Evolutionary conservation across 2,888 invertebrate genomes (phyloP).

Genomic region (Stenodera caucasica): DNA sequence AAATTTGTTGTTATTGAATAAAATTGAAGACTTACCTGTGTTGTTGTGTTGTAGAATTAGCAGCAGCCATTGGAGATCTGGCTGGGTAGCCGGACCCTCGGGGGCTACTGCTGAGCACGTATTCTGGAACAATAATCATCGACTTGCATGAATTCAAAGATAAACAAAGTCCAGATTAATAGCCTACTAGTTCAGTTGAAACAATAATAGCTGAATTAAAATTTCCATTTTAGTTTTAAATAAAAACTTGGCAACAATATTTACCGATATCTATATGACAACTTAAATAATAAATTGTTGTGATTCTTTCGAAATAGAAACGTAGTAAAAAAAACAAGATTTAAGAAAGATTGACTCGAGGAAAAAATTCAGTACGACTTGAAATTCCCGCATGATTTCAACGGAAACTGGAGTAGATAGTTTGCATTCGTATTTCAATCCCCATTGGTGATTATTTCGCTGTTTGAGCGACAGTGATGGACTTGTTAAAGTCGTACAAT

Average conservation of each 20-base stretch:
- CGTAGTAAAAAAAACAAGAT: not conserved
- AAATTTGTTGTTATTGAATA: too few species aligned
- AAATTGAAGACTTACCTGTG: slow-evolving; percentile 60
- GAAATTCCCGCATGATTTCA: slow-evolving; percentile 39
- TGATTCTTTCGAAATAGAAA: too few species aligned
- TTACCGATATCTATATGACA: not conserved
- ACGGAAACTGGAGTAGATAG: slow-evolving; percentile 36
- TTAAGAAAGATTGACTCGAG: not conserved
- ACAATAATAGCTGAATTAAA: not conserved
- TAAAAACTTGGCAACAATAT: too few species aligned
- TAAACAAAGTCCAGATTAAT: slow-evolving; percentile 25
- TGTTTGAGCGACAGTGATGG: slow-evolving; percentile 45
- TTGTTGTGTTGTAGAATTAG: slow-evolving; percentile 42
- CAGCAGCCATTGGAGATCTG: slow-evolving; percentile 55
- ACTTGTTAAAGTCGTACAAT: slow-evolving; percentile 25
- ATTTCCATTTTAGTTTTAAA: too few species aligned
- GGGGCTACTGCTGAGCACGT: slow-evolving; percentile 60
- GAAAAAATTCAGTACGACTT: slow-evolving; percentile 11
- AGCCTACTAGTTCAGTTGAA: slow-evolving; percentile 5
- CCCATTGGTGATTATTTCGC: slow-evolving; percentile 44
- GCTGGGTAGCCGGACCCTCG: slow-evolving; percentile 59
- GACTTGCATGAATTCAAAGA: slow-evolving; percentile 21
- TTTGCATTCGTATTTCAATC: slow-evolving; percentile 41
- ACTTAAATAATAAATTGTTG: too few species aligned
- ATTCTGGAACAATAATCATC: slow-evolving; percentile 55